Conservation (phyloP, 92 coral and sea anemone species). For the Paramuricea clavata region DNA sequence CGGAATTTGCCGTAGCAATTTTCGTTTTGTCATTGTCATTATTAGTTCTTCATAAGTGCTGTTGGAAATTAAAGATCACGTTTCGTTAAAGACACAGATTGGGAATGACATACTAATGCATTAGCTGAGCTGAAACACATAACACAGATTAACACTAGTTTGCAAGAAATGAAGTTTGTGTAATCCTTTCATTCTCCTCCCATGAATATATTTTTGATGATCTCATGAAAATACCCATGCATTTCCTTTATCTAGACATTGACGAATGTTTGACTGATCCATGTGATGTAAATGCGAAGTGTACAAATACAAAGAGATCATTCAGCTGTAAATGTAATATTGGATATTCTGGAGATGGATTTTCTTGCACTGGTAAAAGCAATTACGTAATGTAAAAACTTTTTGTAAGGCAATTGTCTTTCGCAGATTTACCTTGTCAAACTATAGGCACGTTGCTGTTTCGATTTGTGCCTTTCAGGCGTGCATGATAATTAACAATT, state of each 20-base stretch:
- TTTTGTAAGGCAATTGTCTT: neutral
- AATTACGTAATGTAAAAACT: neutral
- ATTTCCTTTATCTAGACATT: neutral
- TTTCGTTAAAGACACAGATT: no score
- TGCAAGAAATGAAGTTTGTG: no score
- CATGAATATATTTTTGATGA: no score
- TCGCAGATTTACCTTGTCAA: neutral
- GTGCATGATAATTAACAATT: slow-evolving; percentile 3
- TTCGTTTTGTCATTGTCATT: no score
- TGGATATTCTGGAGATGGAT: slow-evolving; percentile 31
- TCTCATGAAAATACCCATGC: no score
- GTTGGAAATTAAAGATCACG: no score
- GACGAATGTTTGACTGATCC: slow-evolving; percentile 22
- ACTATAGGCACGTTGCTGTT: no score
- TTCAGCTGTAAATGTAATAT: slow-evolving; percentile 9
- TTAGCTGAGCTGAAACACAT: neutral
- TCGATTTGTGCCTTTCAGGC: no score
- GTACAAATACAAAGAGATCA: slow-evolving; percentile 12
- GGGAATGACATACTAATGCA: no score
- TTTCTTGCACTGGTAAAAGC: neutral
- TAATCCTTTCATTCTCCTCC: no score
- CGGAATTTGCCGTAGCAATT: no score
- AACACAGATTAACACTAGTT: neutral
- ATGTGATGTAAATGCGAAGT: slow-evolving; percentile 14
- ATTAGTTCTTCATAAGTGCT: neutral